Conservation (phyloP, 2,888 invertebrate species). For the Ormyrus labotus region DNA sequence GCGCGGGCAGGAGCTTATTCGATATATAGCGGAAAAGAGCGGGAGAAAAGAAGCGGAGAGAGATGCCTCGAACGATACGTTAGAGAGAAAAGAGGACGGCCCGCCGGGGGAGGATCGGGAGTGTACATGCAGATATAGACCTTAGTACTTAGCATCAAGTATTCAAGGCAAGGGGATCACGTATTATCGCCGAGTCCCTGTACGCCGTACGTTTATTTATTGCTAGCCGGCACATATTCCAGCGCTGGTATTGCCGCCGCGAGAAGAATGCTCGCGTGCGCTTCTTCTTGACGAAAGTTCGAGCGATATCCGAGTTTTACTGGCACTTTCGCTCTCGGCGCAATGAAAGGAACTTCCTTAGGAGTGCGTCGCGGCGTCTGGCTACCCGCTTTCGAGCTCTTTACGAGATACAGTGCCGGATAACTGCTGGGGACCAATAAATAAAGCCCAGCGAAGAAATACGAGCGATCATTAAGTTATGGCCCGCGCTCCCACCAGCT, state of each 20-base stretch:
- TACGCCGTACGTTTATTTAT: slow-evolving; percentile 73
- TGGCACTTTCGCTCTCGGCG: slow-evolving; percentile 40
- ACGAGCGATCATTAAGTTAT: slow-evolving; percentile 64
- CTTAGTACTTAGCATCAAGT: slow-evolving; percentile 74
- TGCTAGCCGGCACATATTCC: slow-evolving; percentile 57
- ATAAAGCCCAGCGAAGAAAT: slow-evolving; percentile 60
- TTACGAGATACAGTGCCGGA: slow-evolving; percentile 48
- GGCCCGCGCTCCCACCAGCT: slow-evolving; percentile 58
- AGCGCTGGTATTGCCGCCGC: background rate
- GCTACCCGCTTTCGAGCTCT: slow-evolving; percentile 27
- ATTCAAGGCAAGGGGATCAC: slow-evolving; percentile 75
- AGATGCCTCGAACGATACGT: background rate
- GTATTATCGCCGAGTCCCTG: slow-evolving; percentile 73
- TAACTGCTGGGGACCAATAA: slow-evolving; percentile 60
- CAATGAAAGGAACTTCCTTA: slow-evolving; percentile 45
- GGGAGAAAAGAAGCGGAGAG: slow-evolving; percentile 35
- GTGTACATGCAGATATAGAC: slow-evolving; percentile 70
- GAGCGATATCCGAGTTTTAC: slow-evolving; percentile 15
- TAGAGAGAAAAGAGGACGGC: background rate
- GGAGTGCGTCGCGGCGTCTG: background rate
- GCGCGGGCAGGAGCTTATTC: slow-evolving; percentile 32
- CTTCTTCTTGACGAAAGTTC: background rate
- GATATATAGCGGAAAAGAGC: slow-evolving; percentile 30
- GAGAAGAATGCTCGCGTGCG: slow-evolving; percentile 30
- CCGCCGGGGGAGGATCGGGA: slow-evolving; percentile 33